Percentiles rank a stretch among this genome's conserved stretches.
Conservation (phyloP, 2,113 vertebrate species). For the Cariama cristata region DNA sequence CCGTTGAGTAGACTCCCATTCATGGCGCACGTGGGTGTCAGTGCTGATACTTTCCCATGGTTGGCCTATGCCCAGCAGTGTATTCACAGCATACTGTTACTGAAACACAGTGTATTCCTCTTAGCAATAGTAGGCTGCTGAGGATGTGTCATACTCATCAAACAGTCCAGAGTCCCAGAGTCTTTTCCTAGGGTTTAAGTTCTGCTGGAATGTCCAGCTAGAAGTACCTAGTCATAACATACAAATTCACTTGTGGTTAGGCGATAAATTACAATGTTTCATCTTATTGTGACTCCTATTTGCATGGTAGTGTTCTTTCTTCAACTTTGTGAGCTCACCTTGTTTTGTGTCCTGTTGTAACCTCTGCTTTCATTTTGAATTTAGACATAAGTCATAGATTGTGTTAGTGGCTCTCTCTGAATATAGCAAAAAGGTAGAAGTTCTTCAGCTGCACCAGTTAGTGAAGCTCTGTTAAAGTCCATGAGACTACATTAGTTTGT, state of each 20-base stretch:
- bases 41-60: background rate
- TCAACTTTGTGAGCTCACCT: background rate
- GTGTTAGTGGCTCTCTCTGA: background rate
- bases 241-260: background rate
- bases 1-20: background rate
- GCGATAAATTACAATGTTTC: background rate
- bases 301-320: fast-evolving
- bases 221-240: background rate
- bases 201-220: background rate
- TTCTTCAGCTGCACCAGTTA: background rate
- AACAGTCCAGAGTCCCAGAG: background rate
- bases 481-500: background rate
- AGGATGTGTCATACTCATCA: background rate
- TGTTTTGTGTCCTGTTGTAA: background rate
- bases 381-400: background rate
- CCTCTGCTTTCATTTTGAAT: background rate
- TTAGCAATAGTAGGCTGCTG: background rate
- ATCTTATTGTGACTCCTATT: background rate
- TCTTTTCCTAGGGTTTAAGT: background rate
- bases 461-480: background rate
- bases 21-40: fast-evolving
- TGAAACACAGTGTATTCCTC: background rate
- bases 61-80: background rate
- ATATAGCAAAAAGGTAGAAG: background rate
- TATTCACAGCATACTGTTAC: background rate